Conservation (phyloP, 2,888 invertebrate genomes). For the Caradrina kadenii region DNA sequence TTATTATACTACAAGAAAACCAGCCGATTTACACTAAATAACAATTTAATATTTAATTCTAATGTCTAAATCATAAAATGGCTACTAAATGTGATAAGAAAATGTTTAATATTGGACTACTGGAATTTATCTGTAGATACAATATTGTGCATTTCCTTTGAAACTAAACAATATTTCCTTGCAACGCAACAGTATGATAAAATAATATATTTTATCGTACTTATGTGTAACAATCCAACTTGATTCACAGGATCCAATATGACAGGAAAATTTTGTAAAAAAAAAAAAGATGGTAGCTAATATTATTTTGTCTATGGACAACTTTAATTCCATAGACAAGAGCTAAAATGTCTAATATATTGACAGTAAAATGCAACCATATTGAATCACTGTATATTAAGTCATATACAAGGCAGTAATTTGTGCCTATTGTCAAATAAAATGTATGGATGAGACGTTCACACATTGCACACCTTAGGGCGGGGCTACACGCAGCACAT, state of each 20-base stretch:
- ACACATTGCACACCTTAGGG: conserved; percentile 26
- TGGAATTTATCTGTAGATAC: conserved; percentile 43
- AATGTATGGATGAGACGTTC: conserved; percentile 33
- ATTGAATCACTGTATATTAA: conserved; percentile 3
- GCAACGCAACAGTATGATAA: conserved; percentile 28
- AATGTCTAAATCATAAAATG: conserved; percentile 57
- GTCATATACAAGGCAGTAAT: neutral
- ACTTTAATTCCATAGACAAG: neutral
- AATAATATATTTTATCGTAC: conserved; percentile 58
- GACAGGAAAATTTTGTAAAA: neutral
- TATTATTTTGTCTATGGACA: too few species aligned
- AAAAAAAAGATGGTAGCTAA: neutral
- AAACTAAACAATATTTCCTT: neutral
- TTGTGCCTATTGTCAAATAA: conserved; percentile 31
- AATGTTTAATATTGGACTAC: conserved; percentile 46
- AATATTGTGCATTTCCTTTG: conserved; percentile 42
- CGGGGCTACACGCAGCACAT: too few species aligned
- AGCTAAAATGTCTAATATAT: neutral
- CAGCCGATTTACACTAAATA: conserved; percentile 62
- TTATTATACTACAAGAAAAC: conserved; percentile 47
- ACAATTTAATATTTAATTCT: conserved; percentile 61
- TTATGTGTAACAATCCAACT: neutral
- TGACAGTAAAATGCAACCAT: neutral
- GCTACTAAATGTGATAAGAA: conserved; percentile 43
- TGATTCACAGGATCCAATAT: neutral